phyloP scores from a whole-genome alignment of 2,113 vertebrate species.

The Guaruba guarouba region DNA sequence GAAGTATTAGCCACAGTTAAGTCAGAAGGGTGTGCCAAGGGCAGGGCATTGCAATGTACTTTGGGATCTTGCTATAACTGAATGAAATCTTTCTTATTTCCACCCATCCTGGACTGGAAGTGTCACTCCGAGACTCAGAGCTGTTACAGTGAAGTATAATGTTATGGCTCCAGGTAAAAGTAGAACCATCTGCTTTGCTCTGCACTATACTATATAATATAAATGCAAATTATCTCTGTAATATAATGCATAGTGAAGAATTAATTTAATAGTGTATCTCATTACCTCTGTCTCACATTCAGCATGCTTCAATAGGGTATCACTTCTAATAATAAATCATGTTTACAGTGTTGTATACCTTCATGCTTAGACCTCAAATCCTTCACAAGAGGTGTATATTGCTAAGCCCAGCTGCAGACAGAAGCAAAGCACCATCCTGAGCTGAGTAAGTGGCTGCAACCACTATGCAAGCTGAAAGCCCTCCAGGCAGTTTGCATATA shows the following conservation, averaged over 20 bases:
- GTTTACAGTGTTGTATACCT: neutral
- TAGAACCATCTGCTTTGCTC: neutral
- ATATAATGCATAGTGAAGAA: neutral
- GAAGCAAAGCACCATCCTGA: neutral
- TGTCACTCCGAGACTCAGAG: neutral
- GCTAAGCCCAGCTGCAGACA: neutral
- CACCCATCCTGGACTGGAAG: neutral
- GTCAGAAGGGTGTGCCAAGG: neutral
- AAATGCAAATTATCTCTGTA: neutral
- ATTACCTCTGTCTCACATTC: neutral
- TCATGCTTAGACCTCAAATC: neutral
- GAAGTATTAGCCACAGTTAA: neutral
- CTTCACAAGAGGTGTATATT: neutral
- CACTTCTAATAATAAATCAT: neutral
- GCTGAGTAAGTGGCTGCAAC: neutral
- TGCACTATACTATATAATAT: neutral
- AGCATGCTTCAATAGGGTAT: neutral
- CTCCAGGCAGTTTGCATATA: neutral
- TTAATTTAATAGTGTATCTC: neutral
- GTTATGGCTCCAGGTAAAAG: neutral
- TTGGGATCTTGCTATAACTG: neutral
- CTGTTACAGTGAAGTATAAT: rapidly evolving
- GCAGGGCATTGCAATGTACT: neutral
- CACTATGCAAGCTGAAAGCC: neutral
- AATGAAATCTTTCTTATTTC: neutral